Evolutionary conservation across 1,140 invertebrate species (phyloP).

Genomic region (Cydia amplana): DNA sequence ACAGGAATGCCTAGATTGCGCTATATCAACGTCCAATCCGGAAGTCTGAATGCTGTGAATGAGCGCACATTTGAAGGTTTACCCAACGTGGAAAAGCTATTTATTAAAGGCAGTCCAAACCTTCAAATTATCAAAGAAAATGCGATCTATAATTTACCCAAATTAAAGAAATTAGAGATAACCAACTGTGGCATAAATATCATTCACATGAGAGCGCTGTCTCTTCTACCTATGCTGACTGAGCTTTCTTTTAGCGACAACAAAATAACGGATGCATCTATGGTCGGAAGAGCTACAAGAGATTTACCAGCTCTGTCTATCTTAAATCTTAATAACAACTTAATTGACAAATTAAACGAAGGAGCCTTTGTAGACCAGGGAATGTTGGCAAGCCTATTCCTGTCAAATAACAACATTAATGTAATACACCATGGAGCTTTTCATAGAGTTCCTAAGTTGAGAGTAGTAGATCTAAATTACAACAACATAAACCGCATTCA

Average conservation of each 20-base stretch:
- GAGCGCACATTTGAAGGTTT: slow-evolving; percentile 86
- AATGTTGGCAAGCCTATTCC: slow-evolving; percentile 83
- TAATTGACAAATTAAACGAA: slow-evolving; percentile 85
- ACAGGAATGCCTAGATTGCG: slow-evolving; percentile 82
- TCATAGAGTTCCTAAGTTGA: slow-evolving; percentile 86
- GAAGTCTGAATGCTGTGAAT: slow-evolving; percentile 84
- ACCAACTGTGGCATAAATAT: slow-evolving; percentile 88
- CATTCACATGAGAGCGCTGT: slow-evolving; percentile 88
- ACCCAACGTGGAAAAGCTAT: slow-evolving; percentile 86
- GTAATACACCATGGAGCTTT: slow-evolving; percentile 89
- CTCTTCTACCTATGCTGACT: slow-evolving; percentile 84
- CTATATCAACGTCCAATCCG: slow-evolving; percentile 86
- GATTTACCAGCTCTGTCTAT: slow-evolving; percentile 86
- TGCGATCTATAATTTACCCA: slow-evolving; percentile 86
- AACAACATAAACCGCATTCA: slow-evolving; percentile 89
- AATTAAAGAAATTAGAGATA: slow-evolving; percentile 87
- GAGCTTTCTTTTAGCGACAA: slow-evolving; percentile 87
- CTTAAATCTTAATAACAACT: slow-evolving; percentile 85
- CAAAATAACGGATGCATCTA: slow-evolving; percentile 86
- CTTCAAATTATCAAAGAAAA: slow-evolving; percentile 85
- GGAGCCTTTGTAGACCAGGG: slow-evolving; percentile 90
- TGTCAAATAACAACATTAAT: slow-evolving; percentile 87
- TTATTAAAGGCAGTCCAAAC: slow-evolving; percentile 84
- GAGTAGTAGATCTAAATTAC: slow-evolving; percentile 87
- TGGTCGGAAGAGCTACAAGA: slow-evolving; percentile 87